Conservation (phyloP, 2,797 vertebrate genomes). For the Syndactyla subalaris region DNA sequence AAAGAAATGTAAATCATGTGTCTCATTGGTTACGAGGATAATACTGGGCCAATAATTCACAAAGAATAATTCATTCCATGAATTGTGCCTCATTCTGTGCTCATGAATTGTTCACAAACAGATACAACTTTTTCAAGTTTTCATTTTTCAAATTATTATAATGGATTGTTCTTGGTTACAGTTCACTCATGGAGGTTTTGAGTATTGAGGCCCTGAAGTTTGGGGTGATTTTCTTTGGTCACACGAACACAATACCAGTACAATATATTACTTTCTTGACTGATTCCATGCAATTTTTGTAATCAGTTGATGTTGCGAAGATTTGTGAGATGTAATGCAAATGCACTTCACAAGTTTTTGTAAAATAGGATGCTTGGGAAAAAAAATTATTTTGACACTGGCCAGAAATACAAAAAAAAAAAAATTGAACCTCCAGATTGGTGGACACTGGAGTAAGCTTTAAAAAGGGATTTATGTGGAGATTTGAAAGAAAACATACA, state of each 20-base stretch:
- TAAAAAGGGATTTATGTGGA: neutral
- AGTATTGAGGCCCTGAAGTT: neutral
- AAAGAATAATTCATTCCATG: slow-evolving; percentile 64
- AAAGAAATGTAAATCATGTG: slow-evolving; percentile 72
- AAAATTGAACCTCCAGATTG: neutral
- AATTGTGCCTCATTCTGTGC: slow-evolving; percentile 48
- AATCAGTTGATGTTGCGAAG: neutral
- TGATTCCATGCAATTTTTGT: neutral
- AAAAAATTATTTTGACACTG: neutral
- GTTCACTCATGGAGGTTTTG: neutral
- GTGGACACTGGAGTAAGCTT: neutral
- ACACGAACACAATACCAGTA: neutral
- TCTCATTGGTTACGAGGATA: slow-evolving; percentile 58
- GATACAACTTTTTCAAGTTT: slow-evolving; percentile 52
- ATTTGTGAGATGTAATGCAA: neutral
- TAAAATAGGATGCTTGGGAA: neutral
- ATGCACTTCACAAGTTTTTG: neutral
- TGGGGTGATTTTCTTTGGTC: neutral
- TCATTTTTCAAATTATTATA: slow-evolving; percentile 10
- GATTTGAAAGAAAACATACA: neutral
- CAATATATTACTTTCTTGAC: neutral
- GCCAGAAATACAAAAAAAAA: neutral
- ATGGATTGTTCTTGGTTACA: slow-evolving; percentile 2
- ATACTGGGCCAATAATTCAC: slow-evolving; percentile 62
- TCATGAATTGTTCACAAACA: slow-evolving; percentile 38